A percentile compares a stretch with the other conserved stretches of the same genome.
Evolutionary conservation across 2,797 vertebrate species (phyloP).

Genomic region (Pseudochaenichthys georgianus): DNA sequence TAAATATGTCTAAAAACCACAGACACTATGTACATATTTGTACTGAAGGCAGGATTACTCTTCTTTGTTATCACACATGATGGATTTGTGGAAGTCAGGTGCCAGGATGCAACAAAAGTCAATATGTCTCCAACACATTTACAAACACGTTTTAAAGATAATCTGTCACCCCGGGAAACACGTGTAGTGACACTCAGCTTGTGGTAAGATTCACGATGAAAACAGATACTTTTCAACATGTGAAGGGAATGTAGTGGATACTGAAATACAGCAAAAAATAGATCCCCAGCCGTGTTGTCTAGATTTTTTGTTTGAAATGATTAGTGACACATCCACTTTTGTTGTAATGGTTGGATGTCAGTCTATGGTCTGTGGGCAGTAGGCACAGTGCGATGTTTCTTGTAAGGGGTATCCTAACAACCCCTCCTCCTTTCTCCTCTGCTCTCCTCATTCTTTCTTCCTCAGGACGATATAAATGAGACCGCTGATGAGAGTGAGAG

Average conservation of each 20-base stretch:
- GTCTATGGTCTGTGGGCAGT: constrained; percentile 81
- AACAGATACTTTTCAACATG: constrained; percentile 33
- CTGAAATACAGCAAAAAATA: constrained; percentile 37
- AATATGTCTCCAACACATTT: constrained; percentile 54
- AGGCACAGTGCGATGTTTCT: constrained; percentile 79
- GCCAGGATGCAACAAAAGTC: constrained; percentile 56
- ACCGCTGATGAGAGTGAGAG: constrained; percentile 92
- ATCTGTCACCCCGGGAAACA: constrained; percentile 9
- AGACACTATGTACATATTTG: constrained; percentile 85
- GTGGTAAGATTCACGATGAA: constrained; percentile 23
- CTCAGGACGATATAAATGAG: constrained; percentile 94
- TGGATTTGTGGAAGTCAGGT: constrained; percentile 44
- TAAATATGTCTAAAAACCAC: constrained; percentile 88
- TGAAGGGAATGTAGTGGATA: constrained; percentile 33
- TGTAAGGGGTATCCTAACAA: constrained; percentile 46
- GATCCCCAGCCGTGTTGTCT: constrained; percentile 31
- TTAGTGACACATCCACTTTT: constrained; percentile 68
- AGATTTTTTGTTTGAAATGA: constrained; percentile 46
- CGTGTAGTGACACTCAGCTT: neutral
- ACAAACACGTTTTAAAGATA: constrained; percentile 31
- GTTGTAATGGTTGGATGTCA: constrained; percentile 64
- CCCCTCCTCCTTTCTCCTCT: constrained; percentile 40
- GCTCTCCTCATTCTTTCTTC: constrained; percentile 90
- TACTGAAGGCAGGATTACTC: constrained; percentile 66
- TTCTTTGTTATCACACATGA: constrained; percentile 51